Percentiles rank a stretch among this genome's conserved stretches.
These are phyloP conservation scores for Myrmecobius fasciatus DNA, from an alignment of 2,113 vertebrate genomes.

Conservation along the genomic window DNA sequence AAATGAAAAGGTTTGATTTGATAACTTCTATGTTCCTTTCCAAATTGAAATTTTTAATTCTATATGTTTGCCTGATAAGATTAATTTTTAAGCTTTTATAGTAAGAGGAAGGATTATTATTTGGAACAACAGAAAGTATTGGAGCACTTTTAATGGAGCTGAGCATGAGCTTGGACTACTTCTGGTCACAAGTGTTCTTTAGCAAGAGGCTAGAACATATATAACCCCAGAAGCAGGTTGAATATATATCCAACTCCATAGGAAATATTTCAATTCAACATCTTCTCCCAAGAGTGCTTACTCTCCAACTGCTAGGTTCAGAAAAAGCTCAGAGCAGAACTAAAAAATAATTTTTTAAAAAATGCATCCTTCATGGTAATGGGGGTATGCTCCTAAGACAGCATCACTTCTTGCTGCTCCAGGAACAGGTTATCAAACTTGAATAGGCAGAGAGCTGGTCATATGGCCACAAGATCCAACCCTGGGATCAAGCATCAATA, in stretches of 20 bases:
- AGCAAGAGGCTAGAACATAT: not conserved
- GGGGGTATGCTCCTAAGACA: not conserved
- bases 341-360: not conserved
- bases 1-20: not conserved
- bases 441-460: not conserved
- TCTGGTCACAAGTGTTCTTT: not conserved
- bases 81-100: not conserved
- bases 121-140: not conserved
- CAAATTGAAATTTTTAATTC: not conserved
- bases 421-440: not conserved
- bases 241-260: not conserved
- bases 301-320: not conserved
- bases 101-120: not conserved
- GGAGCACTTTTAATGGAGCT: not conserved
- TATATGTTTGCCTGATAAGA: not conserved
- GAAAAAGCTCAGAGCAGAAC: not conserved
- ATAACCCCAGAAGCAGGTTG: not conserved
- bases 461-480: not conserved
- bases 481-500: not conserved
- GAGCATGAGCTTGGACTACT: not conserved
- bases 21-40: not conserved
- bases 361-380: not conserved
- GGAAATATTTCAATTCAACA: not conserved
- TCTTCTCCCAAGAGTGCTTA: not conserved
- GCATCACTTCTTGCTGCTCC: too few species aligned